Percentiles rank a stretch among this genome's conserved stretches.
Evolutionary conservation across 2,888 invertebrate species (phyloP).

Genomic region (Creontiades dilutus): DNA sequence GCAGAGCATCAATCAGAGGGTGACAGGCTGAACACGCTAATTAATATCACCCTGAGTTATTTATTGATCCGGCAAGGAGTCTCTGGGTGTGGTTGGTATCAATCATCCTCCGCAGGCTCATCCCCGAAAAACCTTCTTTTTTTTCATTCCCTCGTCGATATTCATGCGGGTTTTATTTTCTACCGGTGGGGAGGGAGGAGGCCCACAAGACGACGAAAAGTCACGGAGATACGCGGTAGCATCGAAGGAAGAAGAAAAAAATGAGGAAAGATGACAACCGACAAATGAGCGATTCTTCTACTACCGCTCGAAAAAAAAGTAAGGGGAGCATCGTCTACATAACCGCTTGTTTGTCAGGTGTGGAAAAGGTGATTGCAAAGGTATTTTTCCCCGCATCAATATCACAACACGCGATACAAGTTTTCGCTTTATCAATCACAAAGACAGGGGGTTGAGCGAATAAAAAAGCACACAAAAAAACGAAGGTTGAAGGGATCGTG

Average conservation of each 20-base stretch:
- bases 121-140: slow-evolving; percentile 29
- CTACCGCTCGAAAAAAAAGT: slow-evolving; percentile 18
- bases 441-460: slow-evolving; percentile 15
- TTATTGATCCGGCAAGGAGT: slow-evolving; percentile 65
- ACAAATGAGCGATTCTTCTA: slow-evolving; percentile 57
- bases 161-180: slow-evolving; percentile 34
- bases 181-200: neutral
- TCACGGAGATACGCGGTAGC: slow-evolving; percentile 28
- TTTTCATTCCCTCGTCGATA: neutral
- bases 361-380: slow-evolving; percentile 50
- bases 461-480: neutral
- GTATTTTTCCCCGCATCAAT: slow-evolving; percentile 31
- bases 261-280: slow-evolving; percentile 56
- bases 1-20: slow-evolving; percentile 60
- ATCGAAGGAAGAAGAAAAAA: neutral
- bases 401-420: slow-evolving; percentile 29
- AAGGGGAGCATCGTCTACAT: slow-evolving; percentile 5
- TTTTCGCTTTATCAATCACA: slow-evolving; percentile 39
- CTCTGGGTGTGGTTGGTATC: slow-evolving; percentile 58
- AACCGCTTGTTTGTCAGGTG: slow-evolving; percentile 63
- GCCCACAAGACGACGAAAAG: slow-evolving; percentile 17
- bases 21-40: slow-evolving; percentile 68
- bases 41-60: slow-evolving; percentile 65
- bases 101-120: slow-evolving; percentile 33
- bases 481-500: slow-evolving; percentile 1